Evolutionary conservation across 2,888 invertebrate genomes (phyloP), one percentile per base, ranked within the genome.

Genomic region (Drosophila colorata): DNA sequence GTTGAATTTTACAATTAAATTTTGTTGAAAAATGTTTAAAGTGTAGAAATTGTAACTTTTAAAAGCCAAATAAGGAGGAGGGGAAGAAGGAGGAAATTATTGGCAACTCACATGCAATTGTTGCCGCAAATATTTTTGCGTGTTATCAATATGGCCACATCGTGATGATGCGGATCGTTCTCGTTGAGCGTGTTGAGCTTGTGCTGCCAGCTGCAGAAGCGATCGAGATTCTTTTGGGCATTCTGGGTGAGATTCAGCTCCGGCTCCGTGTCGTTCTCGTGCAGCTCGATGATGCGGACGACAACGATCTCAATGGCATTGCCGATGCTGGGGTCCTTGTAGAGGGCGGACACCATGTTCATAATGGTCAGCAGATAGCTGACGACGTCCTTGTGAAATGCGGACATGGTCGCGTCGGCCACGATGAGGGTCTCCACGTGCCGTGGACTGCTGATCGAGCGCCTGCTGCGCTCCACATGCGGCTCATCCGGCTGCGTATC

Each of bases 241-340:
- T 97, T 96, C 55, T 95, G 95, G 2, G 95, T 95, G 44, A 96
- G 94, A 90, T 95, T 95, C 59, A 97, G 92, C 57, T 95, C 95
- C 59, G 95, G 94, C 76, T 90, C 90, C 9, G 93, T 93, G 49
- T 94, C 93, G 71, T 93, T 93, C 66, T 93, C 92, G 74, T 93
- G 93, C 71, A 97, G 93, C 23, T 97, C 93, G 73, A 97, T 95
- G 48, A 98, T 96, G 90, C 96, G 95, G 13, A 98, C 97, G 37
- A 98, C 95, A n/a, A 96, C 96, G 66, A 98, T 95, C 92, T 97
- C 97, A 85, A 98, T 96, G 90, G 96, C 96, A 93, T 98, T 98
- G 51, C 98, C 98, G 81, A 98, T 97, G 55, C 96, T 96, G 5
- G 97, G 97, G 88, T 97, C 97, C 93, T 95, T 95, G 92, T 96